Conservation (phyloP, 1,140 invertebrate genomes). For the Drosophila insularis region DNA sequence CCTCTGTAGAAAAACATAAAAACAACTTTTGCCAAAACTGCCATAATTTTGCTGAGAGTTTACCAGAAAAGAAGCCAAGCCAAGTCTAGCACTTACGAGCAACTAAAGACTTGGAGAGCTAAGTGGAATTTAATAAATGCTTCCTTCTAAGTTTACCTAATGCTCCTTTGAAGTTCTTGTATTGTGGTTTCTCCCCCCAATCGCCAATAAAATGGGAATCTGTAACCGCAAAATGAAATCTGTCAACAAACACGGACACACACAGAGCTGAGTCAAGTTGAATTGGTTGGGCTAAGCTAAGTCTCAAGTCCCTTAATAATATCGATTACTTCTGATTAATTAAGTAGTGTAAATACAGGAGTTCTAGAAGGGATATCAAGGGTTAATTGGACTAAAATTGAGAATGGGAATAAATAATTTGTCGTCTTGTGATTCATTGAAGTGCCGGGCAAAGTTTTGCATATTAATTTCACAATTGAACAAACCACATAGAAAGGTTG, state of each 20-base stretch:
- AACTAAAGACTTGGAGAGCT: slow-evolving; percentile 38
- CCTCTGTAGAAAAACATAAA: slow-evolving; percentile 30
- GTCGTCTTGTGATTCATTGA: no score
- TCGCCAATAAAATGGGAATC: not conserved
- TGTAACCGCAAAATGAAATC: slow-evolving; percentile 35
- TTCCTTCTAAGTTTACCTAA: slow-evolving; percentile 49
- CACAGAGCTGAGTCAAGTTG: not conserved
- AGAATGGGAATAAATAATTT: not conserved
- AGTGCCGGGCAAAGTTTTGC: no score
- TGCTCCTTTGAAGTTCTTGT: slow-evolving; percentile 62
- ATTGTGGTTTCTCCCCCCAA: slow-evolving; percentile 5
- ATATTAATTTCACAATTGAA: no score
- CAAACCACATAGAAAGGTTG: no score
- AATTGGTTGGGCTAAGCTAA: not conserved
- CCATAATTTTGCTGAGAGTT: slow-evolving; percentile 55
- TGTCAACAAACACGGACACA: slow-evolving; percentile 30
- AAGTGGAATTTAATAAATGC: slow-evolving; percentile 73
- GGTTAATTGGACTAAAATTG: not conserved
- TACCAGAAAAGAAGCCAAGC: slow-evolving; percentile 24
- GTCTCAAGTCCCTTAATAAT: not conserved
- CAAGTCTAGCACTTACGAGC: slow-evolving; percentile 17
- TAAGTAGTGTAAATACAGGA: not conserved
- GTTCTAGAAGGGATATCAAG: not conserved
- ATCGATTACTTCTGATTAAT: slow-evolving; percentile 9
- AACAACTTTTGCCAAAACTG: slow-evolving; percentile 35